Evolutionary conservation across 2,888 invertebrate species (phyloP).

Genomic region (Agrochola lota): DNA sequence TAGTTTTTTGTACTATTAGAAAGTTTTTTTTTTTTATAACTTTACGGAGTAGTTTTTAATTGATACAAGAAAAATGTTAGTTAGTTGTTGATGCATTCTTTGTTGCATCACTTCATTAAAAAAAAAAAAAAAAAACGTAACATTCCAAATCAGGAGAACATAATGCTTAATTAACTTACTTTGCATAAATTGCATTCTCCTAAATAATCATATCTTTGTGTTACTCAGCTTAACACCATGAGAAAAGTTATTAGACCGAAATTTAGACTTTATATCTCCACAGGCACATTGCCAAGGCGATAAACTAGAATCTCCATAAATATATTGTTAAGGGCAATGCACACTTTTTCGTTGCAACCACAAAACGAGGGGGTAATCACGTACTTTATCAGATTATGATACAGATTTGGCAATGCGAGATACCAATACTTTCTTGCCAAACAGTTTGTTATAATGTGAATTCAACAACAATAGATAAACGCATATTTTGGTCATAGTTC

Average conservation of each 20-base stretch:
- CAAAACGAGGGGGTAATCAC: slow-evolving; percentile 25
- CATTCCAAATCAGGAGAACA: background rate
- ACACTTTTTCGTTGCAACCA: slow-evolving; percentile 43
- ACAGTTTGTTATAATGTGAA: slow-evolving; percentile 16
- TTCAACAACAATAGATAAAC: slow-evolving; percentile 53
- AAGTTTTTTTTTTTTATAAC: too few species aligned
- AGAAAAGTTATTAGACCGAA: slow-evolving; percentile 46
- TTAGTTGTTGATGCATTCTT: background rate
- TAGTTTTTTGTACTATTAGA: too few species aligned
- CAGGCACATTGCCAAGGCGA: slow-evolving; percentile 62
- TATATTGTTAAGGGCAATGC: slow-evolving; percentile 43
- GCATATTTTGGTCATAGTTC: slow-evolving; percentile 32
- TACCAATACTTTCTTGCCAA: slow-evolving; percentile 34
- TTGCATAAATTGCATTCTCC: background rate
- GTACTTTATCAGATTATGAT: slow-evolving; percentile 18
- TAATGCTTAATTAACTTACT: background rate
- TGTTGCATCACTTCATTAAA: background rate
- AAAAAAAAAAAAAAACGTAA: background rate
- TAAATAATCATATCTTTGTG: background rate
- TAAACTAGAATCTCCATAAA: slow-evolving; percentile 53
- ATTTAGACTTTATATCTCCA: slow-evolving; percentile 47
- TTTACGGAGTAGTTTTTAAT: too few species aligned
- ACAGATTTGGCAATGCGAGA: slow-evolving; percentile 41
- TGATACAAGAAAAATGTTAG: background rate
- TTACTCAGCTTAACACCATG: slow-evolving; percentile 20